Conservation (phyloP, 2,888 invertebrate genomes). For the Nomada ruficornis region DNA sequence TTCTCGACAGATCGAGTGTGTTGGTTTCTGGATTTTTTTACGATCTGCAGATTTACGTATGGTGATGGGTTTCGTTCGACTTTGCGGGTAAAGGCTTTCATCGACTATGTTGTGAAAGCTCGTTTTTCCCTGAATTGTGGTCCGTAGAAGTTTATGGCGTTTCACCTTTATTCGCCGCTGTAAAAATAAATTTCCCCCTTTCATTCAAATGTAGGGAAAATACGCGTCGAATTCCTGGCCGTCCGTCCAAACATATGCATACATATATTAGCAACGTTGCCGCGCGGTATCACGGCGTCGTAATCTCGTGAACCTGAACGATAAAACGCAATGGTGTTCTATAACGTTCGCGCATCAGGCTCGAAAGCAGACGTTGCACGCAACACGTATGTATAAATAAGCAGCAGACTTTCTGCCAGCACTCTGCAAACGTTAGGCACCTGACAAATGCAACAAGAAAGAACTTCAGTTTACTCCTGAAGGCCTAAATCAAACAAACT, state of each 20-base stretch:
- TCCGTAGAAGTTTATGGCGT: no score
- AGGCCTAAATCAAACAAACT: no score
- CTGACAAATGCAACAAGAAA: background rate
- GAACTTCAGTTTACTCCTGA: background rate
- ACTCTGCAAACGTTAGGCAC: background rate
- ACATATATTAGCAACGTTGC: conserved; percentile 52
- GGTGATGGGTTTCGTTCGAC: background rate
- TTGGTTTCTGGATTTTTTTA: conserved; percentile 5
- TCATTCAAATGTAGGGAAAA: no score
- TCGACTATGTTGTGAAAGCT: background rate
- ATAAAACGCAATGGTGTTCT: conserved; percentile 61
- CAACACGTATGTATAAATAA: conserved; percentile 62
- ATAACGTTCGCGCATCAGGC: conserved; percentile 31
- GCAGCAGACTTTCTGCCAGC: conserved; percentile 8
- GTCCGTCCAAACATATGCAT: conserved; percentile 8
- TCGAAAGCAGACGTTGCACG: conserved; percentile 56
- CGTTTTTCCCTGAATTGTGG: no score
- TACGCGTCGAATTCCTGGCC: conserved; percentile 13
- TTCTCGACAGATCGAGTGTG: conserved; percentile 14
- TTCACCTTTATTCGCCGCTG: no score
- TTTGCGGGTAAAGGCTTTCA: background rate
- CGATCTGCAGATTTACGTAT: conserved; percentile 3
- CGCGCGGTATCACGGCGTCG: conserved; percentile 54
- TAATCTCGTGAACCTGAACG: conserved; percentile 64
- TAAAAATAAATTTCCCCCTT: no score